Evolutionary conservation across 92 coral and sea anemone genomes (phyloP).

Genomic region (Parazoanthus darwini): DNA sequence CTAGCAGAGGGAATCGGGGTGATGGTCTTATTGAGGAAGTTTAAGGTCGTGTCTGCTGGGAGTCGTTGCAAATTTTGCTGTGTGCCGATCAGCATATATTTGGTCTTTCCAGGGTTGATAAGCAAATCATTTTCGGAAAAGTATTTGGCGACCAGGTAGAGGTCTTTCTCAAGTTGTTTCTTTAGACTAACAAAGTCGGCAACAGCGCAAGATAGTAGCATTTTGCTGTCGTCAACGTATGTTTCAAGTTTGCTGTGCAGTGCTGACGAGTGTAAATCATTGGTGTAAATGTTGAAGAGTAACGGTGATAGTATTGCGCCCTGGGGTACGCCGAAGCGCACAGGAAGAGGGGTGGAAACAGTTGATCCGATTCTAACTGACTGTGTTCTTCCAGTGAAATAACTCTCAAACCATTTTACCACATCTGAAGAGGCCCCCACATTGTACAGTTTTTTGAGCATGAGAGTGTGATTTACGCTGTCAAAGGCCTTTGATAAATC

Average conservation of each 20-base stretch:
- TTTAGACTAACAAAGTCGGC: too few species aligned
- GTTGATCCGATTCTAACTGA: conserved; percentile 36
- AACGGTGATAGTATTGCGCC: conserved; percentile 33
- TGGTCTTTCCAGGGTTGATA: conserved; percentile 63
- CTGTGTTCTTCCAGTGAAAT: conserved; percentile 25
- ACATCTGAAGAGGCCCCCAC: conserved; percentile 34
- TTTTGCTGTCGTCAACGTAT: conserved; percentile 34
- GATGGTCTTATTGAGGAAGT: too few species aligned
- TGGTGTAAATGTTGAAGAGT: conserved; percentile 30
- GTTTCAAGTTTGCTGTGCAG: conserved; percentile 41
- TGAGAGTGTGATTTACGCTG: conserved; percentile 25
- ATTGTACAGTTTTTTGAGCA: conserved; percentile 26
- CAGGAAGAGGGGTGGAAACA: conserved; percentile 40
- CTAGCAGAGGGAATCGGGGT: too few species aligned
- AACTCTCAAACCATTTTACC: conserved; percentile 39
- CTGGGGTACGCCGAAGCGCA: conserved; percentile 26
- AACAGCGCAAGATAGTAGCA: conserved; percentile 15
- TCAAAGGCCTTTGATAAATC: conserved; percentile 40
- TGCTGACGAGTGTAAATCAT: conserved; percentile 33
- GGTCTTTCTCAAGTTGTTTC: conserved; percentile 52
- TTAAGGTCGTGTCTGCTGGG: not conserved
- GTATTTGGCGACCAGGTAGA: conserved; percentile 55
- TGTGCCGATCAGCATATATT: conserved; percentile 56
- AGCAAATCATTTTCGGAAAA: conserved; percentile 61
- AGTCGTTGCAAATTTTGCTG: conserved; percentile 40